Conservation (phyloP, 2,888 invertebrate species). For the Leptura quadrifasciata region DNA sequence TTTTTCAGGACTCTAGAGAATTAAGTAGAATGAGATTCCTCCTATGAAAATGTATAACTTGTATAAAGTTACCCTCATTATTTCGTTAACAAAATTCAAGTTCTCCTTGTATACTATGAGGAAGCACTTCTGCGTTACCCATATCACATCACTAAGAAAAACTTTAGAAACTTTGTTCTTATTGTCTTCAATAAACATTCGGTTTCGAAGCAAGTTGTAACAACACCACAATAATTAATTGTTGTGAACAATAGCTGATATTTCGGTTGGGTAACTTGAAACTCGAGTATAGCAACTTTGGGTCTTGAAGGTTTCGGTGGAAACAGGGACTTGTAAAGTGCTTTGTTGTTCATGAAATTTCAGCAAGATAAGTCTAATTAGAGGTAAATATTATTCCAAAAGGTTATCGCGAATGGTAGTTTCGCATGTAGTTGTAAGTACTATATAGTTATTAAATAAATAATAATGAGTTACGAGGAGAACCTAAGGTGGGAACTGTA, state of each 20-base stretch:
- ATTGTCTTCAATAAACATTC: slow-evolving; percentile 5
- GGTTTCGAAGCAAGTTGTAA: slow-evolving; percentile 19
- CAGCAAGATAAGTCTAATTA: slow-evolving; percentile 15
- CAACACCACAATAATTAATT: slow-evolving; percentile 16
- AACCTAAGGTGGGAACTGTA: too few relatives aligned
- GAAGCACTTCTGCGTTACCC: too few relatives aligned
- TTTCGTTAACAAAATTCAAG: too few relatives aligned
- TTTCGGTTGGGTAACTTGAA: slow-evolving; percentile 11
- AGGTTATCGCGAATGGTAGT: slow-evolving; percentile 42
- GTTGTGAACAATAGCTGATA: slow-evolving; percentile 25
- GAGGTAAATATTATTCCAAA: slow-evolving; percentile 51
- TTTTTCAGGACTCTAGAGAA: too few relatives aligned
- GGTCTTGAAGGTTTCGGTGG: slow-evolving; percentile 12
- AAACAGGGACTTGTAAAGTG: slow-evolving; percentile 19
- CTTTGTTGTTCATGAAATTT: slow-evolving; percentile 22
- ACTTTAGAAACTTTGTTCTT: too few relatives aligned
- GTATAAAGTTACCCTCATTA: too few relatives aligned
- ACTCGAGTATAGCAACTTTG: slow-evolving; percentile 11
- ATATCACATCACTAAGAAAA: too few relatives aligned
- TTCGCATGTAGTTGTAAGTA: background rate
- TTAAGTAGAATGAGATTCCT: too few relatives aligned
- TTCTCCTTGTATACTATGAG: too few relatives aligned
- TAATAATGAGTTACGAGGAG: too few relatives aligned
- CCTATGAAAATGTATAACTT: too few relatives aligned
- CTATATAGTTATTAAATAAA: too few relatives aligned